Percentiles rank a stretch among this genome's conserved stretches.
phyloP scores from a whole-genome alignment of 1,140 invertebrate species.

The Lethocerus indicus region DNA sequence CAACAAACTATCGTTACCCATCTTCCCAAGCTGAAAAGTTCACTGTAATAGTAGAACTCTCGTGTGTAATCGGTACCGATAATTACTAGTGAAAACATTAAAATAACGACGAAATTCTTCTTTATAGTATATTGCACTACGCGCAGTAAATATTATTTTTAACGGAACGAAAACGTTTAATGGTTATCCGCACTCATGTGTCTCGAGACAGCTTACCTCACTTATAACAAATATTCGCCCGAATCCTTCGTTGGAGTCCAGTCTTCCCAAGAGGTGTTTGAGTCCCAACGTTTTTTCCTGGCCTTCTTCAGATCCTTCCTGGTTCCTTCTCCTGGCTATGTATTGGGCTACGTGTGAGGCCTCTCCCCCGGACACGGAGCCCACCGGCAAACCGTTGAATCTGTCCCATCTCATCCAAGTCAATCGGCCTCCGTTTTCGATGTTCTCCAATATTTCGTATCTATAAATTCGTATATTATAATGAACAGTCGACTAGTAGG shows the following conservation, averaged over 20 bases:
- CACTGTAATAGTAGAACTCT: too few relatives aligned
- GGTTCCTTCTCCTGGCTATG: slow-evolving; percentile 13
- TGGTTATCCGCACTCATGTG: too few relatives aligned
- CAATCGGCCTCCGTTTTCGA: slow-evolving; percentile 52
- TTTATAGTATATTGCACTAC: too few relatives aligned
- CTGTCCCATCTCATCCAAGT: slow-evolving; percentile 53
- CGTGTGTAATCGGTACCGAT: too few relatives aligned
- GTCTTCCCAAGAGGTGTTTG: slow-evolving; percentile 45
- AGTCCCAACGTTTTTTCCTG: slow-evolving; percentile 20
- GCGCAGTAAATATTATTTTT: too few relatives aligned
- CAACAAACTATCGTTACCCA: too few relatives aligned
- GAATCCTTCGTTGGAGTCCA: slow-evolving; percentile 28
- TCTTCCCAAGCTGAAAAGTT: too few relatives aligned
- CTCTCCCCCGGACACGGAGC: slow-evolving; percentile 39
- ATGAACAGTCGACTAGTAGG: neutral
- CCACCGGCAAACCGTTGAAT: slow-evolving; percentile 36
- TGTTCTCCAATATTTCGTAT: slow-evolving; percentile 60
- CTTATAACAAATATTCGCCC: slow-evolving; percentile 47
- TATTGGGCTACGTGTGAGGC: slow-evolving; percentile 31
- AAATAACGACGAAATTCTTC: too few relatives aligned
- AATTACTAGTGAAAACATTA: too few relatives aligned
- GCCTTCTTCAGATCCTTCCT: slow-evolving; percentile 1
- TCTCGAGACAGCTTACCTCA: slow-evolving; percentile 23
- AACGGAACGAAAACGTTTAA: too few relatives aligned
- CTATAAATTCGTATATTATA: slow-evolving; percentile 1